phyloP scores from a whole-genome alignment of 1,140 invertebrate genomes.

The honey bee (Apis mellifera) region Amel_HAv3.1 CM009936.2:9454001-9454500 shows the following conservation, averaged over 20 bases:
- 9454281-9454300: slow-evolving; percentile 47
- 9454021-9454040: not conserved
- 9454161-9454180: slow-evolving; percentile 15
- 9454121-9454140: slow-evolving; percentile 24
- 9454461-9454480: slow-evolving; percentile 79
- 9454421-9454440: slow-evolving; percentile 38
- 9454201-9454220: slow-evolving; percentile 21
- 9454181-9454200: not conserved
- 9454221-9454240: slow-evolving; percentile 20
- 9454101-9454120: not conserved
- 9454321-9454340: slow-evolving; percentile 62
- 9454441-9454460: slow-evolving; percentile 74
- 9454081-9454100: not conserved
- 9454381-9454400: slow-evolving; percentile 64
- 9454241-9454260: slow-evolving; percentile 31
- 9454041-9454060: too few relatives aligned
- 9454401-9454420: slow-evolving; percentile 38
- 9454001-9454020: not conserved
- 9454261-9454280: slow-evolving; percentile 45
- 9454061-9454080: not conserved
- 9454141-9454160: slow-evolving; percentile 26
- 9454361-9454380: slow-evolving; percentile 78
- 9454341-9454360: slow-evolving; percentile 54
- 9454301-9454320: slow-evolving; percentile 68
- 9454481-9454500: slow-evolving; percentile 78